These are phyloP conservation scores for Diabrotica virgifera DNA, from an alignment of 1,140 invertebrate genomes.

Conservation along the genomic window DNA sequence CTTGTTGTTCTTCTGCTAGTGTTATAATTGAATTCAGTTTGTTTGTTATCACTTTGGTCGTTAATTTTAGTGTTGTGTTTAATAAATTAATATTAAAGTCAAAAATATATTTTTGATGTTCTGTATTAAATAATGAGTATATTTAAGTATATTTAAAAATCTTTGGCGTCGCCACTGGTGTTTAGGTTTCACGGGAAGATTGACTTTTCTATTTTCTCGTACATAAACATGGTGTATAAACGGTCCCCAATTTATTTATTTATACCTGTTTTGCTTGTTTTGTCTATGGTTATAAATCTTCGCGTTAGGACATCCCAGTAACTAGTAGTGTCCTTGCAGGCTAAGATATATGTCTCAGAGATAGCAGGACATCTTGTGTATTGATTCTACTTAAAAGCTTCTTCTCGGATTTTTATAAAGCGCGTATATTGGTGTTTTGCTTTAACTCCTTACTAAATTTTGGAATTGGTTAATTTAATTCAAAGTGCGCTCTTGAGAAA, in stretches of 20 bases:
- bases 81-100: too few relatives aligned
- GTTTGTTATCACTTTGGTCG: too few relatives aligned
- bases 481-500: too few relatives aligned
- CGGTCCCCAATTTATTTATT: constrained; percentile 30
- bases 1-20: too few relatives aligned
- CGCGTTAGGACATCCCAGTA: constrained; percentile 36
- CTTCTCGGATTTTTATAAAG: neutral
- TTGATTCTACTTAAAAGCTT: constrained; percentile 47
- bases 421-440: too few relatives aligned
- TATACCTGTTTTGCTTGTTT: constrained; percentile 41
- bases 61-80: too few relatives aligned
- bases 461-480: too few relatives aligned
- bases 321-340: constrained; percentile 42
- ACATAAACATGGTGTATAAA: constrained; percentile 29
- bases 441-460: too few relatives aligned
- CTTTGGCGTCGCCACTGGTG: neutral
- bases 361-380: constrained; percentile 44
- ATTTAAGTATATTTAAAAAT: too few relatives aligned
- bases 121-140: too few relatives aligned
- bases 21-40: too few relatives aligned
- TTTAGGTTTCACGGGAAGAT: neutral
- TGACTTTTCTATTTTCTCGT: constrained; percentile 21
- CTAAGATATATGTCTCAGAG: constrained; percentile 43
- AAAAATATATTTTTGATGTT: too few relatives aligned
- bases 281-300: constrained; percentile 38